These are phyloP conservation scores for Pachycephala philippinensis DNA, from an alignment of 2,113 vertebrate species.

Conservation along the genomic window DNA sequence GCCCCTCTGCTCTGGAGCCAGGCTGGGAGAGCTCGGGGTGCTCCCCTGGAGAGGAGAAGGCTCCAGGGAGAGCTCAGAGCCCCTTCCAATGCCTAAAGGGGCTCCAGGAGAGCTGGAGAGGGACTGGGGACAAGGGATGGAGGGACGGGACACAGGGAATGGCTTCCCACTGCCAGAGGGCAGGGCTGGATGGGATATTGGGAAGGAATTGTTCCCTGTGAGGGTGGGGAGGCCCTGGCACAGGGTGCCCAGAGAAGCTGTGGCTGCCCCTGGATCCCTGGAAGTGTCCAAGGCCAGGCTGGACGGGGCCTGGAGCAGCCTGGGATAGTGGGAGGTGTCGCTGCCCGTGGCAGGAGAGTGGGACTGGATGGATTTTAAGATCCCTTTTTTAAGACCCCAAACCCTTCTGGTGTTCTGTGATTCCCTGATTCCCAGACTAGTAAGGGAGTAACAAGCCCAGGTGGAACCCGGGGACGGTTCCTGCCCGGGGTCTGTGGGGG, in stretches of 20 bases:
- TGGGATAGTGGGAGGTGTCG: rapidly evolving
- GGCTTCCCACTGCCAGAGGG: not conserved
- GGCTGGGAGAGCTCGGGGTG: not conserved
- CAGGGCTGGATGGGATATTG: not conserved
- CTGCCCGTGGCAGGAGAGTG: not conserved
- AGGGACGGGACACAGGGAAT: not conserved
- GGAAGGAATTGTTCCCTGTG: not conserved
- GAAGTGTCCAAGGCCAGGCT: rapidly evolving
- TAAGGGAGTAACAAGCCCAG: not conserved
- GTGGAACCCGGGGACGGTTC: rapidly evolving
- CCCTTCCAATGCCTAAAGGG: rapidly evolving
- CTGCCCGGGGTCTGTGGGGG: not conserved
- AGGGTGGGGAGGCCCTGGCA: not conserved
- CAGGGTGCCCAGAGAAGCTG: not conserved
- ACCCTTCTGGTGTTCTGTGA: not conserved
- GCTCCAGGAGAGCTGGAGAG: not conserved
- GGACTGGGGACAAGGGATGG: not conserved
- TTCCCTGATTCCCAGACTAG: rapidly evolving
- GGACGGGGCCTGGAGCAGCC: rapidly evolving
- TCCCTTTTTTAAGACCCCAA: not conserved
- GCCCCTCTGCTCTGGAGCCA: not conserved
- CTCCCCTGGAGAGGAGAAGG: not conserved
- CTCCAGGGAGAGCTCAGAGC: not conserved
- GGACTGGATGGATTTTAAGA: not conserved
- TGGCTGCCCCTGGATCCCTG: not conserved